Evolutionary conservation across 2,113 vertebrate genomes (phyloP), one percentile per base, ranked within the genome.

Genomic region (Podarcis muralis): DNA sequence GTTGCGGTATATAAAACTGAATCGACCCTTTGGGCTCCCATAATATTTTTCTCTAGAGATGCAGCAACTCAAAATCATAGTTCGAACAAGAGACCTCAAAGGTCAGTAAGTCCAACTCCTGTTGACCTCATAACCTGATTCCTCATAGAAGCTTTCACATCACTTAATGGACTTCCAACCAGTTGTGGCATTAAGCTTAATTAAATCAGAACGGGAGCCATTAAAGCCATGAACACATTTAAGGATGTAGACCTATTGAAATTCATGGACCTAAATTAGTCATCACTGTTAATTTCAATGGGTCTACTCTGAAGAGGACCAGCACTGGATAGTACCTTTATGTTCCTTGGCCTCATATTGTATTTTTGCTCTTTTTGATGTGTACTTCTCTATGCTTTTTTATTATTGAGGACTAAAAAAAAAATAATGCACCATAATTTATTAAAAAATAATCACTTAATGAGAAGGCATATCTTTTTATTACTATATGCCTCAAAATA

Each of bases 381-480:
- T 27, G 35, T 76, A 2, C n/a, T 27, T 11, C 66, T 84, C 25
- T 32, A 30, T 62, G 53, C 53, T 87, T 53, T 48, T 11, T 82
- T 81, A 23, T 89, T 72, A 40, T 25, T 30, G n/a, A n/a, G n/a
- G n/a, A n/a, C n/a, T n/a, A n/a, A n/a, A n/a, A n/a, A n/a, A n/a
- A n/a, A 76, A 88, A 66, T 66, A 84, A 77, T 3, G 2, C 1
- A 88, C 62, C 0, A 4, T 32, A 80, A 90, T 93, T 87, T 13
- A 40, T 72, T 40, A 74, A 43, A 12, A 71, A 57, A 77, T 83
- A 68, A 88, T 83, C 80, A 85, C 66, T 74, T 80, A 85, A 72
- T 91, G 11, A 65, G 57, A 30, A 90, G 32, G 5, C 66, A 6
- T 22, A 66, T 22, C 25, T 71, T 83, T 93, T 91, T 84, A 18